Conservation (phyloP, 2,113 vertebrate species). For the Labrus mixtus region DNA sequence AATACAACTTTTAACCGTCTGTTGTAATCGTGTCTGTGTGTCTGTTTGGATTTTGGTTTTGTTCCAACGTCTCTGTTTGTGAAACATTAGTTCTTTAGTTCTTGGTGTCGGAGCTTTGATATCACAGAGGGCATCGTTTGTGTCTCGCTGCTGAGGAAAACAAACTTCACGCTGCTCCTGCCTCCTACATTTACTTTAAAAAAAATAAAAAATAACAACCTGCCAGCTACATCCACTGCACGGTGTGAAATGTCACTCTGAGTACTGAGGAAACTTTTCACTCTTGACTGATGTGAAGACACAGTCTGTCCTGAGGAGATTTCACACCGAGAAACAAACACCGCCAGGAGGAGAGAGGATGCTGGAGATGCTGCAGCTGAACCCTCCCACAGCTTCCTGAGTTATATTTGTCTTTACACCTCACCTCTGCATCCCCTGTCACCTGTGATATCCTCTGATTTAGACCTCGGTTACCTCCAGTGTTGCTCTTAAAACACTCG, state of each 20-base stretch:
- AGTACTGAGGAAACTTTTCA: too few relatives aligned
- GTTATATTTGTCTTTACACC: too few relatives aligned
- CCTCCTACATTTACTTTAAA: neutral
- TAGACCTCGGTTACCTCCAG: too few relatives aligned
- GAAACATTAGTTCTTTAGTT: neutral
- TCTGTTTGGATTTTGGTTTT: neutral
- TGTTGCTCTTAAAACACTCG: too few relatives aligned
- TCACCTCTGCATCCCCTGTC: neutral
- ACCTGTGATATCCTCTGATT: neutral
- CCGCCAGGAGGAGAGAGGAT: too few relatives aligned
- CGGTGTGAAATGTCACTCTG: neutral
- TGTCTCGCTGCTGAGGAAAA: neutral
- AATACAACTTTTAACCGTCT: neutral
- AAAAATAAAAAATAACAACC: neutral
- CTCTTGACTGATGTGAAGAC: too few relatives aligned
- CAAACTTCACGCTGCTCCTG: neutral
- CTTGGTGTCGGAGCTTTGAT: neutral
- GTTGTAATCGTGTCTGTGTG: neutral
- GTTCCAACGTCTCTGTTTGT: neutral
- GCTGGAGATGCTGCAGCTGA: too few relatives aligned
- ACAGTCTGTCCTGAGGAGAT: neutral
- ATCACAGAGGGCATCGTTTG: neutral
- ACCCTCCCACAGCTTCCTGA: neutral
- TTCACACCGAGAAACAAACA: neutral
- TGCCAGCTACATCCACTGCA: neutral